Percentiles rank a stretch among this genome's conserved stretches.
These are phyloP conservation scores for Bombus cullumanus DNA, from an alignment of 1,140 invertebrate genomes.

Conservation along the genomic window DNA sequence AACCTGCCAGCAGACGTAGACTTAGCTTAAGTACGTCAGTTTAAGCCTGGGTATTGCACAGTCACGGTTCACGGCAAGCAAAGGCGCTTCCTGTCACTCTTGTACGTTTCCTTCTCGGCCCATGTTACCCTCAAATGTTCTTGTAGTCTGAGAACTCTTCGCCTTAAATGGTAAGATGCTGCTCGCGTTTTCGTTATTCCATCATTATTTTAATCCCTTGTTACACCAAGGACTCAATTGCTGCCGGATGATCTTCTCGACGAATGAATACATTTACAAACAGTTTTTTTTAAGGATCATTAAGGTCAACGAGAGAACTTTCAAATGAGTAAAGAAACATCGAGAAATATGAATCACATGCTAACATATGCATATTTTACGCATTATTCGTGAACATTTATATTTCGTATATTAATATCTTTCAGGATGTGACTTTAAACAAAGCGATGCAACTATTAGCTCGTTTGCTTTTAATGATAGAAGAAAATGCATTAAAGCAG, in stretches of 20 bases:
- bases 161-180: not conserved
- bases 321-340: not conserved
- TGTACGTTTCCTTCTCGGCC: not conserved
- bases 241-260: not conserved
- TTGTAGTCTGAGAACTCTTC: conserved; percentile 3
- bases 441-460: too few relatives aligned
- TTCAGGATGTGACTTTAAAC: too few relatives aligned
- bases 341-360: not conserved
- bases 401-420: too few relatives aligned
- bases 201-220: conserved; percentile 2
- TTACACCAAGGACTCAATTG: not conserved
- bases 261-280: not conserved
- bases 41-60: conserved; percentile 64
- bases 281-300: not conserved
- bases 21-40: conserved; percentile 68
- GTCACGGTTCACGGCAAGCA: conserved; percentile 43
- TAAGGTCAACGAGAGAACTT: not conserved
- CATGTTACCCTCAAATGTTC: conserved; percentile 1
- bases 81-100: conserved; percentile 46
- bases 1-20: conserved; percentile 36
- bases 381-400: too few relatives aligned
- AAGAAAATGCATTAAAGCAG: too few relatives aligned
- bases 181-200: not conserved
- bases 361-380: not conserved
- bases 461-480: too few relatives aligned